Conservation (phyloP, 2,797 vertebrate species). For the Notolepis coatsorum region DNA sequence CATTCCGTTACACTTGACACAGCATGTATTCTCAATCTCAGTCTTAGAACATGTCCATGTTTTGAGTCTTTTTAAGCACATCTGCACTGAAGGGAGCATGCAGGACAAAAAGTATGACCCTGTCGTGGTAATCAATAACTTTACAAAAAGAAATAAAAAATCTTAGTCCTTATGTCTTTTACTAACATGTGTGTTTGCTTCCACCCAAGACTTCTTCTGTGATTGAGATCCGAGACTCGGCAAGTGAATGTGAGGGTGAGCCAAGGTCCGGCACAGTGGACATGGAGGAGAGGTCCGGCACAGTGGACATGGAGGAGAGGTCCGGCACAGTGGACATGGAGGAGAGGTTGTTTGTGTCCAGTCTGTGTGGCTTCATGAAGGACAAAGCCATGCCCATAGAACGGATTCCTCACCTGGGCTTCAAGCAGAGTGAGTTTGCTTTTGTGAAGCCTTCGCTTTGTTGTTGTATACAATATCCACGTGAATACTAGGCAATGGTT, state of each 20-base stretch:
- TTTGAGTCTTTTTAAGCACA: neutral
- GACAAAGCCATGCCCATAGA: constrained; percentile 92
- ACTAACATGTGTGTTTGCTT: constrained; percentile 15
- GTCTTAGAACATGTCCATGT: neutral
- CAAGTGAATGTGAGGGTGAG: constrained; percentile 56
- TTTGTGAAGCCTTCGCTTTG: neutral
- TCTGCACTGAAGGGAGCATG: too few relatives aligned
- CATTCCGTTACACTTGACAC: neutral
- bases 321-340: constrained; percentile 57
- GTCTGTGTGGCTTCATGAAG: constrained; percentile 94
- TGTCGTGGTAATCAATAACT: too few relatives aligned
- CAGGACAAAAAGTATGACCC: too few relatives aligned
- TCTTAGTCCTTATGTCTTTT: neutral
- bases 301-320: constrained; percentile 50
- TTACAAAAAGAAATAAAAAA: too few relatives aligned
- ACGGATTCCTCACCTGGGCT: constrained; percentile 95
- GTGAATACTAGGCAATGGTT: too few relatives aligned
- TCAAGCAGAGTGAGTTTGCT: constrained; percentile 91
- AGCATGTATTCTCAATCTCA: neutral
- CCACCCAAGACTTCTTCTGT: constrained; percentile 69
- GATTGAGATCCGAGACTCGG: constrained; percentile 75
- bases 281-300: constrained; percentile 65
- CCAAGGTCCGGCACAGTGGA: constrained; percentile 21
- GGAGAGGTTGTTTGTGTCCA: constrained; percentile 89
- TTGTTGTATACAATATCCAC: neutral